Evolutionary conservation across 2,113 vertebrate species (phyloP).

Genomic region (Limanda limanda): DNA sequence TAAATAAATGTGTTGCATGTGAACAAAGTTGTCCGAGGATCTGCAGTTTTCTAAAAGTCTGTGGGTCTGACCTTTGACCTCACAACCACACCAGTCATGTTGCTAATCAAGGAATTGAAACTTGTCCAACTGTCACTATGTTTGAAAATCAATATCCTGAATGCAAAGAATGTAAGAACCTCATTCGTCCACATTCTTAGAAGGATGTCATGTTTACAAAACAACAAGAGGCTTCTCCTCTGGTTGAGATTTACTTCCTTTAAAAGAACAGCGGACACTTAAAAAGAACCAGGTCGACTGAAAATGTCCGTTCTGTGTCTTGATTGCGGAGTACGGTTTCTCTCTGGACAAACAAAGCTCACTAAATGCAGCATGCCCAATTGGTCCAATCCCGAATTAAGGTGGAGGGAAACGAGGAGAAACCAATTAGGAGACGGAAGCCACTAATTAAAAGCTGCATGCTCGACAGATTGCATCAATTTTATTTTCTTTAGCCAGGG

Average conservation of each 20-base stretch:
- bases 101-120: not conserved
- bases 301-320: conserved; percentile 60
- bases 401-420: conserved; percentile 64
- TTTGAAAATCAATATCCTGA: not conserved
- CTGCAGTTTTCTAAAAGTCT: not conserved
- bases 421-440: conserved; percentile 84
- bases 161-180: not conserved
- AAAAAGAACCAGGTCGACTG: conserved; percentile 20
- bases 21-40: conserved; percentile 1
- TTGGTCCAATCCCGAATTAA: conserved; percentile 69
- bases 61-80: conserved; percentile 21
- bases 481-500: conserved; percentile 80
- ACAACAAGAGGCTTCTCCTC: conserved; percentile 9
- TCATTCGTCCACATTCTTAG: not conserved
- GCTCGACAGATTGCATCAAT: conserved; percentile 83
- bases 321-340: conserved; percentile 80
- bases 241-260: not conserved
- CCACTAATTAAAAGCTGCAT: conserved; percentile 85
- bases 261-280: not conserved
- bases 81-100: too few species aligned
- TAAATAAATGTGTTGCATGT: conserved; percentile 12
- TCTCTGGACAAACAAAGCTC: conserved; percentile 80
- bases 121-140: not conserved
- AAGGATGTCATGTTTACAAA: conserved; percentile 20
- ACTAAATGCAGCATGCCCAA: conserved; percentile 76